These are phyloP conservation scores for Larimichthys polyactis DNA, from an alignment of 2,113 vertebrate species.

Conservation along the genomic window DNA sequence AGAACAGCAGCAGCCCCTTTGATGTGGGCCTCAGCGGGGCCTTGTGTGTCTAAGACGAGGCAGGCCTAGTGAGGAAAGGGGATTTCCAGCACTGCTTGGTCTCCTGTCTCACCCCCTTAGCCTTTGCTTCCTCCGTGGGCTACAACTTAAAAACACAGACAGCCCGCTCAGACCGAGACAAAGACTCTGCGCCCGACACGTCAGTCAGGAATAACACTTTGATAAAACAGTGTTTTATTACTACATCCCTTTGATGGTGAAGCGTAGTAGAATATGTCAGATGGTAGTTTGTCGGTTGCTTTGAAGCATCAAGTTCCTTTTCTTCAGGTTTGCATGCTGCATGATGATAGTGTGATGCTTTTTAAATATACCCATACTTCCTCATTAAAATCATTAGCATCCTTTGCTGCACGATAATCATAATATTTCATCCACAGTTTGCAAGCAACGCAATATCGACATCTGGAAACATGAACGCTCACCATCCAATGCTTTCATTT, in stretches of 20 bases:
- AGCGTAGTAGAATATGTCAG: neutral
- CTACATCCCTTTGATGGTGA: neutral
- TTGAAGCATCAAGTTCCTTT: neutral
- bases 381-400: neutral
- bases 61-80: conserved; percentile 71
- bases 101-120: conserved; percentile 70
- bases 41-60: conserved; percentile 63
- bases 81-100: conserved; percentile 75
- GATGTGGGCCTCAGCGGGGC: conserved; percentile 73
- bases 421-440: neutral
- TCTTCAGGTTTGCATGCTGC: neutral
- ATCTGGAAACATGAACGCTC: neutral
- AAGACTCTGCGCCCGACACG: conserved; percentile 4
- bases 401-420: neutral
- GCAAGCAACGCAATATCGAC: neutral
- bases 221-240: neutral
- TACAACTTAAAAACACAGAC: conserved; percentile 51
- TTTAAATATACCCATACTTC: neutral
- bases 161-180: conserved; percentile 1
- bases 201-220: conserved; percentile 26
- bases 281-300: conserved; percentile 8
- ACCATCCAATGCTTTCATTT: neutral
- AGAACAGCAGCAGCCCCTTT: conserved; percentile 76
- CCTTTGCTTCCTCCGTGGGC: conserved; percentile 67
- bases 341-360: neutral